Percentiles rank a stretch among this genome's conserved stretches.
Evolutionary conservation across 2,797 vertebrate genomes (phyloP).

Genomic region (Neosilurus hyrtlii): DNA sequence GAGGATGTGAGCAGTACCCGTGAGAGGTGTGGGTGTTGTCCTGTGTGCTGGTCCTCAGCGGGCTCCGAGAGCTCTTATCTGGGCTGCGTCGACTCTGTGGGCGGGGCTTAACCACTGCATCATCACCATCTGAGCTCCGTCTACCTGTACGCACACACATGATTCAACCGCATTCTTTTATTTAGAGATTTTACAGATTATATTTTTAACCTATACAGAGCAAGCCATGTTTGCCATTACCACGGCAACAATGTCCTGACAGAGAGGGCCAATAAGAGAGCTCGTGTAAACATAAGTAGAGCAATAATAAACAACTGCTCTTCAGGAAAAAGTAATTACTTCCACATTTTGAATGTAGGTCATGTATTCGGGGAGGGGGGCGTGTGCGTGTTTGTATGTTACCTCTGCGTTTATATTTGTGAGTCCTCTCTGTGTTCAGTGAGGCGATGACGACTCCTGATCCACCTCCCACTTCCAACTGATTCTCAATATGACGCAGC

Average conservation of each 20-base stretch:
- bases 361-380: neutral
- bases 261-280: neutral
- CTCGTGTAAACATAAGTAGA: neutral
- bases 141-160: conserved; percentile 63
- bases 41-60: conserved; percentile 85
- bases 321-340: neutral
- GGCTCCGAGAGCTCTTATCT: conserved; percentile 88
- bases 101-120: conserved; percentile 70
- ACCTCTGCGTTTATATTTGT: conserved; percentile 79
- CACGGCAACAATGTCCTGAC: neutral
- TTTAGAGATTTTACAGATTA: no score
- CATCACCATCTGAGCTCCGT: conserved; percentile 63
- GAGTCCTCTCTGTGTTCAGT: conserved; percentile 81
- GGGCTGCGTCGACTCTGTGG: conserved; percentile 73
- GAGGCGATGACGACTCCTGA: conserved; percentile 80
- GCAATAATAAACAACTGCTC: neutral
- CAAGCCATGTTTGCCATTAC: neutral
- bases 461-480: conserved; percentile 80
- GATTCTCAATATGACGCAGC: conserved; percentile 93
- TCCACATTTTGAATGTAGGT: neutral
- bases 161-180: no score
- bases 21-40: conserved; percentile 85
- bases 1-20: conserved; percentile 70
- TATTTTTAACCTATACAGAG: neutral
- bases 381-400: conserved; percentile 3